These are phyloP conservation scores for Pseudochaenichthys georgianus DNA, from an alignment of 2,797 vertebrate genomes.

Conservation along the genomic window DNA sequence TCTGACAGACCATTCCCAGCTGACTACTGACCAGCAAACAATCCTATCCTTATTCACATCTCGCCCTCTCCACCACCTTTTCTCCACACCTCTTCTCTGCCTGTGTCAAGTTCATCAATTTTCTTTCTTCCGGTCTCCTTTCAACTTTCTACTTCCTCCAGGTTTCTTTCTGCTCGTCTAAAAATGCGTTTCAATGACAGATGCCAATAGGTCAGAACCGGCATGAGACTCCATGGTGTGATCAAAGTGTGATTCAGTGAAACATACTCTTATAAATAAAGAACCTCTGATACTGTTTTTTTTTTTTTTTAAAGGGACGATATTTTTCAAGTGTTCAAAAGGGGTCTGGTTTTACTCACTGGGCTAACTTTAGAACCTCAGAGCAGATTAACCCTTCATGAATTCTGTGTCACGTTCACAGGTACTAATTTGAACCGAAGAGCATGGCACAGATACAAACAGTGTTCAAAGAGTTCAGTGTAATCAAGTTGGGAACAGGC, in stretches of 20 bases:
- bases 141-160: slow-evolving; percentile 4
- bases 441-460: too few relatives aligned
- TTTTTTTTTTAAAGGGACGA: neutral
- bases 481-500: too few relatives aligned
- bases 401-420: neutral
- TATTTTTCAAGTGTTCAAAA: too few relatives aligned
- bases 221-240: slow-evolving; percentile 19
- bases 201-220: slow-evolving; percentile 22
- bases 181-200: slow-evolving; percentile 28
- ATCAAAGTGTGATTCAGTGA: slow-evolving; percentile 34
- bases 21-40: slow-evolving; percentile 6
- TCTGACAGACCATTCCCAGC: slow-evolving; percentile 4
- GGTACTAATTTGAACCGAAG: too few relatives aligned
- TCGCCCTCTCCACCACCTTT: neutral
- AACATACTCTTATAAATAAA: slow-evolving; percentile 2
- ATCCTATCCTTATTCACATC: slow-evolving; percentile 15
- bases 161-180: slow-evolving; percentile 31
- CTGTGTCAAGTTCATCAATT: slow-evolving; percentile 4
- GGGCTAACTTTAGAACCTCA: neutral
- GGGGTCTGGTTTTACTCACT: slow-evolving; percentile 32
- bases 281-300: neutral
- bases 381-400: slow-evolving; percentile 31
- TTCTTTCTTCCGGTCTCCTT: slow-evolving; percentile 11
- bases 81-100: slow-evolving; percentile 15
- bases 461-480: too few relatives aligned